Percentiles rank a stretch among this genome's conserved stretches.
Conservation (phyloP, 2,888 invertebrate genomes). For the Monochamus alternatus region DNA sequence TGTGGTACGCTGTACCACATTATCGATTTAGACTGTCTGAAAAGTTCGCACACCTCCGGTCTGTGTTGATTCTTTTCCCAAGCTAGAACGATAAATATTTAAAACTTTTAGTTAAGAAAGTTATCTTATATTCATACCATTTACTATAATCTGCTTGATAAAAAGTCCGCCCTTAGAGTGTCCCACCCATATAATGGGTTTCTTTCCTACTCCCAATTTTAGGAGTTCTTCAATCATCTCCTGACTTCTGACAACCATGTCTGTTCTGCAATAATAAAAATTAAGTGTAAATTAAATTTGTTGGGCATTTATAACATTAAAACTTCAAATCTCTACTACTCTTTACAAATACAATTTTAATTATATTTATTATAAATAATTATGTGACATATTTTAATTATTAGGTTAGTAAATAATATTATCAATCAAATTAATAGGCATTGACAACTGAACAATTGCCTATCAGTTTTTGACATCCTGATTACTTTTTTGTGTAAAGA, state of each 20-base stretch:
- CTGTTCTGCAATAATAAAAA: constrained; percentile 71
- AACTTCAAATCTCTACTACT: too few species aligned
- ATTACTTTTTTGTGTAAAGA: neutral
- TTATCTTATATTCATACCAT: constrained; percentile 71
- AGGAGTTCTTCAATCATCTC: constrained; percentile 81
- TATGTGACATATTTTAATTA: too few species aligned
- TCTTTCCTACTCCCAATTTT: constrained; percentile 80
- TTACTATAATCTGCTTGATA: constrained; percentile 86
- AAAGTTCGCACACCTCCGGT: constrained; percentile 71
- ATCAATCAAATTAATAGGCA: too few species aligned
- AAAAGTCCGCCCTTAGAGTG: constrained; percentile 92
- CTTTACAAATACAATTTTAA: too few species aligned
- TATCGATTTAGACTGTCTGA: constrained; percentile 76
- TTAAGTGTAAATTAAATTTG: neutral
- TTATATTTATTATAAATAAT: too few species aligned
- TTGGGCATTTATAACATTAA: neutral
- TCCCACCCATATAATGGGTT: constrained; percentile 89
- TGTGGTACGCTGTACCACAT: constrained; percentile 93
- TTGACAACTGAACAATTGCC: too few species aligned
- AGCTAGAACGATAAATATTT: constrained; percentile 61
- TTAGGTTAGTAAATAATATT: too few species aligned
- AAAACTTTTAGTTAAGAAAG: neutral
- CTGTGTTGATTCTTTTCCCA: constrained; percentile 71
- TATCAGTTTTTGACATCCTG: too few species aligned
- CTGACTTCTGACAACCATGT: constrained; percentile 78